phyloP scores from a whole-genome alignment of 37 sponge, comb jelly and placozoan genomes.

The Spongilla lacustris region DNA sequence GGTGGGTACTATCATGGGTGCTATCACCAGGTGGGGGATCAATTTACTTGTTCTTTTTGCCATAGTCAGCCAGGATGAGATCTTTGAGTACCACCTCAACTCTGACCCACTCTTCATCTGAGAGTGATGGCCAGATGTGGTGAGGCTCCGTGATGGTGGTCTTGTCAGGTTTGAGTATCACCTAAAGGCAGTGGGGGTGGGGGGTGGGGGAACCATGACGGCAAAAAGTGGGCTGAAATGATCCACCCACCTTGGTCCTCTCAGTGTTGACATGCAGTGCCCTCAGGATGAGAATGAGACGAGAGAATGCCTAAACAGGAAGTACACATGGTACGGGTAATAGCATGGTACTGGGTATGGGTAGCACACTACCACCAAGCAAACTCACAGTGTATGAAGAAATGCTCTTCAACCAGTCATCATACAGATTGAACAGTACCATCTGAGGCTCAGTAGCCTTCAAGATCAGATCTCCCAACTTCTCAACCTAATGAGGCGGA shows the following conservation, averaged over 20 bases:
- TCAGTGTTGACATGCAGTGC: constrained; percentile 99
- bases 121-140: constrained; percentile 97
- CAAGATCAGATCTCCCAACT: constrained; percentile 96
- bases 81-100: constrained; percentile 98
- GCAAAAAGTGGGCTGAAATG: neutral
- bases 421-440: constrained; percentile 99
- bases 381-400: constrained; percentile 98
- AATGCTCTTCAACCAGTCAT: constrained; percentile 99
- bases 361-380: too few species aligned
- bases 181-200: constrained; percentile 25
- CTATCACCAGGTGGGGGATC: too few species aligned
- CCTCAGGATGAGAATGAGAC: constrained; percentile 97
- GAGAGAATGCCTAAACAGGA: constrained; percentile 84
- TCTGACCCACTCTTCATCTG: constrained; percentile 97
- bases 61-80: constrained; percentile 98
- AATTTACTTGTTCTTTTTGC: constrained; percentile 99
- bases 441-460: constrained; percentile 99
- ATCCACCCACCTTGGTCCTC: constrained; percentile 79
- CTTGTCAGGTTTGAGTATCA: constrained; percentile 98
- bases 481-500: constrained; percentile 78
- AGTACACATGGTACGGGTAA: neutral
- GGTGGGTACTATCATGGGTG: too few species aligned
- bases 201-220: neutral
- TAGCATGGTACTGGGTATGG: neutral
- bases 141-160: constrained; percentile 99